Evolutionary conservation across 2,113 vertebrate genomes (phyloP).

Genomic region (Ailuropoda melanoleuca): DNA sequence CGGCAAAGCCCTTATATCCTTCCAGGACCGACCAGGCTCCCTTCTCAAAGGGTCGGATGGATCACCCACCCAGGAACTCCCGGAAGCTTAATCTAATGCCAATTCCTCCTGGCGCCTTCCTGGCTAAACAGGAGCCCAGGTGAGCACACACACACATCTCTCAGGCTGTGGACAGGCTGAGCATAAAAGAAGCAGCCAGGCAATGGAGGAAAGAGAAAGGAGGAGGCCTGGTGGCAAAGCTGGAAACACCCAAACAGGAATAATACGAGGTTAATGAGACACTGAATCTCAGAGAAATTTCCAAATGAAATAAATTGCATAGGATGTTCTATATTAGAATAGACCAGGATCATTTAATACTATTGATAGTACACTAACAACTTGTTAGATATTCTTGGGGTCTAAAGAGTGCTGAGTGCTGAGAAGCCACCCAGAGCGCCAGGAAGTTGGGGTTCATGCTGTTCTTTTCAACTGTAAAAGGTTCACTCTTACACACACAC

Average conservation of each 20-base stretch:
- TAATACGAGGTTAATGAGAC: rapidly evolving
- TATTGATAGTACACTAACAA: neutral
- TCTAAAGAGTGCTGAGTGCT: rapidly evolving
- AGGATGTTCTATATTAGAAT: neutral
- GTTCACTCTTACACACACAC: neutral
- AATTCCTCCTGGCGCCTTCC: neutral
- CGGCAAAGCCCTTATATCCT: neutral
- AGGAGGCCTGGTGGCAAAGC: rapidly evolving
- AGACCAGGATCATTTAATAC: neutral
- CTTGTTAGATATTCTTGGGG: neutral
- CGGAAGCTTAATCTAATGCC: neutral
- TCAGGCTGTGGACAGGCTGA: neutral
- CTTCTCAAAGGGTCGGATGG: neutral
- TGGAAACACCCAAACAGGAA: neutral
- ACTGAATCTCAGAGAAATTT: neutral
- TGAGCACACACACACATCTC: too few relatives aligned
- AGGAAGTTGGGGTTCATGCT: rapidly evolving
- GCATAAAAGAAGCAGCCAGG: rapidly evolving
- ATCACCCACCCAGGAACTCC: too few relatives aligned
- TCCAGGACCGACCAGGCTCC: neutral
- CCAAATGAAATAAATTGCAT: neutral
- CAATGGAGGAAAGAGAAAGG: neutral
- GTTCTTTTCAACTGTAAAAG: rapidly evolving
- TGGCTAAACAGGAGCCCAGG: neutral
- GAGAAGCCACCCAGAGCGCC: neutral